phyloP scores from a whole-genome alignment of 2,113 vertebrate species.

The Peromyscus polionotus region DNA sequence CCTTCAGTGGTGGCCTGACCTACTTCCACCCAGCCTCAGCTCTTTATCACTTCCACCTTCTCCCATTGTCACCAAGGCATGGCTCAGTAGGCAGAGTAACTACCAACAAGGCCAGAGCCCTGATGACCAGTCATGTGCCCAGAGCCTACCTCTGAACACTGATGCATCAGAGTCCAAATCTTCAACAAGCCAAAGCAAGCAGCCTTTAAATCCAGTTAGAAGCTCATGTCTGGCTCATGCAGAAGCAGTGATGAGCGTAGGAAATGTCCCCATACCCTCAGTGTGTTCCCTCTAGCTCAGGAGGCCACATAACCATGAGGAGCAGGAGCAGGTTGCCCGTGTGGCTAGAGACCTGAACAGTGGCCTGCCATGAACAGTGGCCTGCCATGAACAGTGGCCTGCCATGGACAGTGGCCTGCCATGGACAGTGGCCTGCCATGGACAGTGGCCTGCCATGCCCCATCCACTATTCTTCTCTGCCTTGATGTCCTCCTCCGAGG shows the following conservation, averaged over 20 bases:
- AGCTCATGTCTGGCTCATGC: neutral
- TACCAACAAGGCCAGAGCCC: neutral
- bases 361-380: too few species aligned
- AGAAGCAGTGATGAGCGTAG: neutral
- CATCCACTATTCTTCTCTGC: neutral
- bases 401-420: too few species aligned
- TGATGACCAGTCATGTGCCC: neutral
- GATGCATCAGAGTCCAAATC: neutral
- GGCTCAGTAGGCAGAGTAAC: neutral
- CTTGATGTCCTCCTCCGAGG: neutral
- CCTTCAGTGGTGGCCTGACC: neutral
- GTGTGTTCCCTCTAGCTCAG: too few species aligned
- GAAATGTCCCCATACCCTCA: neutral
- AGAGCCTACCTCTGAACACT: neutral
- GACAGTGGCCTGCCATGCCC: too few species aligned
- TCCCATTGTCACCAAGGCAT: neutral
- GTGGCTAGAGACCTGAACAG: neutral
- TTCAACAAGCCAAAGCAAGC: neutral
- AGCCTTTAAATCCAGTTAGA: neutral
- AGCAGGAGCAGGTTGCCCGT: neutral
- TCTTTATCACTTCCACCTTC: too few species aligned
- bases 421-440: too few species aligned
- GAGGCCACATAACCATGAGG: neutral
- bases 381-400: too few species aligned
- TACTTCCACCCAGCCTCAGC: too few species aligned